Base-by-base conservation (phyloP, 2,113 vertebrate genomes). In the Thalassarche chlororhynchos region DNA sequence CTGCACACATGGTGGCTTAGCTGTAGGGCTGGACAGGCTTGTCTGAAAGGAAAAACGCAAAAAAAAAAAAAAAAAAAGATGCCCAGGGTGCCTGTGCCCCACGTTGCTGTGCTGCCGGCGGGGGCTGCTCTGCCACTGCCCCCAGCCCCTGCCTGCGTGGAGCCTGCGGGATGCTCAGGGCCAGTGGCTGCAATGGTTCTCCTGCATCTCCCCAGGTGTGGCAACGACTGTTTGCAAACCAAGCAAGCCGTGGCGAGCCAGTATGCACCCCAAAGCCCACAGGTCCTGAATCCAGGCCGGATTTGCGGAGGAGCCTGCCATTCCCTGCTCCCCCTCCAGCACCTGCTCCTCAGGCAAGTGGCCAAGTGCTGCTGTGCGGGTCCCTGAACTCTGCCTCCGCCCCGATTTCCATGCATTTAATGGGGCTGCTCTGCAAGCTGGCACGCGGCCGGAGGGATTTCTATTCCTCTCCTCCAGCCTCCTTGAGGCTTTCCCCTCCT, bases 341-440 rank as follows among this genome's bases (percentile, higher is more conserved):
- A 98, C 98, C 98, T 98, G 98, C 98, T 98, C 87, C 95, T 20
- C 93, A 58, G 98, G 98, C 98, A 92, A 49, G 82, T 15, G 96
- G 98, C 98, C 98, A 98, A 97, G 91, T 12, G 75, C 91, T 55
- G 97, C 97, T 87, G 96, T 77, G 92, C 12, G 55, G 97, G 96
- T 78, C 95, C 96, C 98, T 74, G 96, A 55, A 61, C 97, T 65
- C 97, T 97, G 97, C 97, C 97, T 98, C 96, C 54, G 32, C 97
- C 96, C 97, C 92, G 64, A 97, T 57, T 89, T 25, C 87, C 6
- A 24, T 16, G 83, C 95, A 89, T 65, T 84, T 84, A 76, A n/a
- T 28, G 54, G 98, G 92, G 97, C 92, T n/a, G 94, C 95, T 95
- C 66, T 40, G 93, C 49, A 10, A 83, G 95, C 97, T 98, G 98